Evolutionary conservation across 2,797 vertebrate genomes (phyloP).

Genomic region (Melopsittacus undulatus): DNA sequence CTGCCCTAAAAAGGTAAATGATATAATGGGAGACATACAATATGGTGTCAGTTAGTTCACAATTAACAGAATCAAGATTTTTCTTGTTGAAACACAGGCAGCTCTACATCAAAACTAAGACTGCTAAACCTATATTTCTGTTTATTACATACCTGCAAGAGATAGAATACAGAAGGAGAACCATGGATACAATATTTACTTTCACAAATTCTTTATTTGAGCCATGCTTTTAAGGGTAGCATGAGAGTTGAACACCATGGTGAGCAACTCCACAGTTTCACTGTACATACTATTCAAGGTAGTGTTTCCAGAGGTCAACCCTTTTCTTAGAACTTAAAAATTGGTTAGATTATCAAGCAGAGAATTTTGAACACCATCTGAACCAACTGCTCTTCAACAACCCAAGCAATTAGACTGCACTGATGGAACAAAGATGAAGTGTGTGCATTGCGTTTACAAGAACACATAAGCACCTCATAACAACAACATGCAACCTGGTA

Average conservation of each 20-base stretch:
- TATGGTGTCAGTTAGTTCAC: background rate
- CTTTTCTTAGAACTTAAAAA: background rate
- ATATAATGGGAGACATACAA: background rate
- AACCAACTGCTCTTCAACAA: background rate
- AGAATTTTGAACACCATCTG: background rate
- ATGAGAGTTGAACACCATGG: background rate
- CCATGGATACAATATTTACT: background rate
- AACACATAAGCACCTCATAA: background rate
- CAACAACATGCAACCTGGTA: background rate
- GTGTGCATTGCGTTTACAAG: background rate
- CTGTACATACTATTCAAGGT: background rate
- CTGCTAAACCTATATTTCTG: background rate
- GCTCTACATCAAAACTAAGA: background rate
- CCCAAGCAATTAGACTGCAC: background rate
- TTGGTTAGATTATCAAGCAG: background rate
- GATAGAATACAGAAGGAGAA: background rate
- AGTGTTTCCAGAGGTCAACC: background rate
- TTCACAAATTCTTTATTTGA: background rate
- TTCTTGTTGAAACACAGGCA: background rate
- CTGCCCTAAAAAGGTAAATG: background rate
- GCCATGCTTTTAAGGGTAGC: background rate
- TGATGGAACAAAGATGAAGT: background rate
- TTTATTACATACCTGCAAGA: background rate
- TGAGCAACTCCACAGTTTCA: background rate
- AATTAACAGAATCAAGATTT: background rate